phyloP scores from a whole-genome alignment of 2,113 vertebrate genomes.

The Butorides virescens region DNA sequence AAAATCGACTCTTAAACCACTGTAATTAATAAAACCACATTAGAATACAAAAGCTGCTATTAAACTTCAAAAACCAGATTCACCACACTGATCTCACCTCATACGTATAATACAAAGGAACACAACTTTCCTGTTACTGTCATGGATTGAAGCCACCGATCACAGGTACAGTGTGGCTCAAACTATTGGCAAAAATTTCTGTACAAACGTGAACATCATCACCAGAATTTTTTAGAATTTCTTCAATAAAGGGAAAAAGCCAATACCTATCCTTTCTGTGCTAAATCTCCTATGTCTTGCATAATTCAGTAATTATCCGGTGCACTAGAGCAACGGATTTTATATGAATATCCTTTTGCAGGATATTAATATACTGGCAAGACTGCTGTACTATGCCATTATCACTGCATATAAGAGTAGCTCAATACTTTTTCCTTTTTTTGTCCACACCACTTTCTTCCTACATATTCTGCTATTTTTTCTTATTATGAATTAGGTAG shows the following conservation, averaged over 20 bases:
- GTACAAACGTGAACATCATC: not conserved
- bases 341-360: not conserved
- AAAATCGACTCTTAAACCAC: not conserved
- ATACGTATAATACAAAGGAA: not conserved
- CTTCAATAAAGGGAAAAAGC: not conserved
- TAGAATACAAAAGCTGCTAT: not conserved
- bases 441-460: not conserved
- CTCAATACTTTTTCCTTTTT: not conserved
- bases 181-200: not conserved
- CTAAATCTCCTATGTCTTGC: not conserved
- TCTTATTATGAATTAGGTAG: not conserved
- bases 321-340: not conserved
- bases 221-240: not conserved
- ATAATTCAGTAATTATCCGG: not conserved
- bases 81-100: not conserved
- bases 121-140: not conserved
- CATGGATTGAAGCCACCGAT: not conserved
- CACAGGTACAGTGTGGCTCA: not conserved
- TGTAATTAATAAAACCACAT: not conserved
- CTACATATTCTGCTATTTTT: not conserved
- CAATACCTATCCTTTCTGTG: not conserved
- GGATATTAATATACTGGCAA: not conserved
- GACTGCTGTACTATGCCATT: not conserved
- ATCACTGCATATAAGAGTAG: not conserved
- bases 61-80: not conserved